Evolutionary conservation across 1,140 invertebrate genomes (phyloP), one percentile per base, ranked within the genome.

Genomic region (Drosophila oshimai): DNA sequence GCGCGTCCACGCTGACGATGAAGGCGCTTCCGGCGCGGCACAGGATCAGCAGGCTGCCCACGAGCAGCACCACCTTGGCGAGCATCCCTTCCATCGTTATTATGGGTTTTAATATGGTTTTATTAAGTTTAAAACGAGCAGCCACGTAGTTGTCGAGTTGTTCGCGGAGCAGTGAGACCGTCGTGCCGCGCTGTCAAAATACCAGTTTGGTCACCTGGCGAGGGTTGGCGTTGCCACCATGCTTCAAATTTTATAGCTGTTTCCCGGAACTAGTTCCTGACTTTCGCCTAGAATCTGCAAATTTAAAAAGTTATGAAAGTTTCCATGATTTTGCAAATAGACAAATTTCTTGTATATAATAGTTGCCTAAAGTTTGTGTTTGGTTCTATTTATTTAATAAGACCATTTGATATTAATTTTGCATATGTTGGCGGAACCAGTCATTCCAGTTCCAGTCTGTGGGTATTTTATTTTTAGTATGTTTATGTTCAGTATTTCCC

Each of bases 1-100:
- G 97, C 20, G 98, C 98, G 91, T 99, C 98, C 10, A 99, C 96
- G 31, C 95, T 97, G 53, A 99, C 78, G 24, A 90, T 90, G 31
- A 90, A 90, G 15, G 74, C 70, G 3, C 72, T 41, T 12, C 49
- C 47, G n/a, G 28, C 13, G 28, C 45, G 6, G 74, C 36, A 36
- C 18, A 89, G 44, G 13, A 84, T 50, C 41, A 81, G 5, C 1
- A 89, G 54, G 36, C 77, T 69, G 41, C 57, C 57, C 33, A 83
- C 22, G 18, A 64, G 44, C 5, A 88, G 31, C 28, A 75, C 26
- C n/a, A 62, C 2, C 44, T 81, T 87, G 28, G 15, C n/a, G 5
- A 60, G 31, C 46, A 61, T 71, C 22, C 33, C 37, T 68, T 72
- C 47, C 74, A 80, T 37, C 1, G 26, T 57, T 60, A 0, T 44